Conservation (phyloP, 2,797 vertebrate genomes). For the Sphaeramia orbicularis region DNA sequence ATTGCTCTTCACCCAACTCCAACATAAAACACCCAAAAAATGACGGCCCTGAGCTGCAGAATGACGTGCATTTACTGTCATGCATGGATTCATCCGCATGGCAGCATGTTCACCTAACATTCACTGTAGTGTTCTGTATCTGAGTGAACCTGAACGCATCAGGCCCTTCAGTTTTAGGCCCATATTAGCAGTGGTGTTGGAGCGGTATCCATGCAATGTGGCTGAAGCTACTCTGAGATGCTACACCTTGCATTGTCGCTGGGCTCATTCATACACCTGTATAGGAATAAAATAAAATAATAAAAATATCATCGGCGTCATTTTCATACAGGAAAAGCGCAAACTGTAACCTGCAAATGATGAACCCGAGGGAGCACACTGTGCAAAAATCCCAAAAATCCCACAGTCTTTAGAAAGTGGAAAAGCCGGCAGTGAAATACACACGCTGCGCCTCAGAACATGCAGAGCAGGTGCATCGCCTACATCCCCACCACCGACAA, state of each 20-base stretch:
- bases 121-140: slow-evolving; percentile 4
- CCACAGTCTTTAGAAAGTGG: background rate
- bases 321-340: background rate
- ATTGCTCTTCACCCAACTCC: too few relatives aligned
- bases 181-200: background rate
- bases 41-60: background rate
- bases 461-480: slow-evolving; percentile 50
- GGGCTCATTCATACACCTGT: slow-evolving; percentile 44
- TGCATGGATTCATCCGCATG: slow-evolving; percentile 30
- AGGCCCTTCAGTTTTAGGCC: background rate
- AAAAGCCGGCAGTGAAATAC: slow-evolving; percentile 61
- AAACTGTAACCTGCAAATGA: background rate
- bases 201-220: background rate
- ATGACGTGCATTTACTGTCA: slow-evolving; percentile 7
- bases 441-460: slow-evolving; percentile 42
- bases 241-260: background rate
- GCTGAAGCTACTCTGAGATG: background rate
- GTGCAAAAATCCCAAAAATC: background rate
- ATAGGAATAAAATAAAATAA: background rate
- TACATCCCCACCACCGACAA: slow-evolving; percentile 4
- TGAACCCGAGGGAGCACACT: background rate
- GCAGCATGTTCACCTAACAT: slow-evolving; percentile 9
- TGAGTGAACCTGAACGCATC: slow-evolving; percentile 16
- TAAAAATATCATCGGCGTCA: slow-evolving; percentile 28
- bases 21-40: background rate